phyloP scores from a whole-genome alignment of 1,140 invertebrate genomes.

The Drosophila littoralis region DNA sequence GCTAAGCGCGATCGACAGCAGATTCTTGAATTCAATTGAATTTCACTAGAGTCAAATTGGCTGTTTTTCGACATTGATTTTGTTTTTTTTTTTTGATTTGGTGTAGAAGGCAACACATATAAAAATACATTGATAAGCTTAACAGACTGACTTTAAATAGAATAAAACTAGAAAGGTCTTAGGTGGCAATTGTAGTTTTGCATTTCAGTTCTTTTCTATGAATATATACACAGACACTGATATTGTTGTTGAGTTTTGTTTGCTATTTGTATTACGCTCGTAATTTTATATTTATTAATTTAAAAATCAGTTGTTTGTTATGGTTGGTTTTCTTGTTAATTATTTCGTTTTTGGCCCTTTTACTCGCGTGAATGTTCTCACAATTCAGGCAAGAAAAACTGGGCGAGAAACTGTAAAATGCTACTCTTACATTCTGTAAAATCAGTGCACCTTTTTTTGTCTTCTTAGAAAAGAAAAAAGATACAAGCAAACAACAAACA shows the following conservation, averaged over 20 bases:
- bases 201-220: slow-evolving; percentile 55
- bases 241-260: slow-evolving; percentile 48
- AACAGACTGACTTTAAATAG: slow-evolving; percentile 57
- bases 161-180: slow-evolving; percentile 60
- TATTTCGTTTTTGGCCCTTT: slow-evolving; percentile 74
- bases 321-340: slow-evolving; percentile 41
- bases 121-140: slow-evolving; percentile 55
- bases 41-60: slow-evolving; percentile 27
- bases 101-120: slow-evolving; percentile 55
- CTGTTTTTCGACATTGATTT: slow-evolving; percentile 44
- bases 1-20: slow-evolving; percentile 53
- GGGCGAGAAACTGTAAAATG: slow-evolving; percentile 84
- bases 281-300: slow-evolving; percentile 58
- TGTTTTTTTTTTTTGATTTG: no score
- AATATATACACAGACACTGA: slow-evolving; percentile 34
- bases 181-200: slow-evolving; percentile 62
- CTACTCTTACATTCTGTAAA: slow-evolving; percentile 84
- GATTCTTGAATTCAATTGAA: slow-evolving; percentile 29
- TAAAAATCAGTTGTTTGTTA: slow-evolving; percentile 59
- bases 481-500: slow-evolving; percentile 44
- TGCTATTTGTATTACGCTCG: slow-evolving; percentile 20
- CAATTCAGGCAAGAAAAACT: slow-evolving; percentile 83
- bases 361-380: slow-evolving; percentile 76
- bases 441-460: slow-evolving; percentile 83
- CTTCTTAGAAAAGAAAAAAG: slow-evolving; percentile 60